Conservation (phyloP, 2,797 vertebrate species). For the Potorous gilbertii region DNA sequence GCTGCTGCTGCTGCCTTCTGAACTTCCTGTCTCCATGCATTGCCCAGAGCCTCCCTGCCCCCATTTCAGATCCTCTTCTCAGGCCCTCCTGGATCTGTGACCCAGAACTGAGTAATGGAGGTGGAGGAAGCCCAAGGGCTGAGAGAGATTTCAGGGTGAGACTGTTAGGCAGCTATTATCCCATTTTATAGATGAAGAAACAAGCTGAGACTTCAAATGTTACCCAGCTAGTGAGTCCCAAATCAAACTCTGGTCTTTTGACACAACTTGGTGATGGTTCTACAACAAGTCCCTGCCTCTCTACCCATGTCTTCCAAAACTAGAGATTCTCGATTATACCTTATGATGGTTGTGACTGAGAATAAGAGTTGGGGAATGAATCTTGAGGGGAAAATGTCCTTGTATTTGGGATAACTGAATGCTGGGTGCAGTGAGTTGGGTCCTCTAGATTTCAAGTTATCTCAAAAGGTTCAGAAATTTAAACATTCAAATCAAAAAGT, state of each 20-base stretch:
- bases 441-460: background rate
- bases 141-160: background rate
- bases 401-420: background rate
- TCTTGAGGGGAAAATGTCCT: background rate
- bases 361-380: background rate
- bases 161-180: background rate
- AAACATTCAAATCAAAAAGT: background rate
- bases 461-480: background rate
- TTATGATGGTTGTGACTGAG: background rate
- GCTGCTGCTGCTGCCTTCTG: background rate
- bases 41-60: background rate
- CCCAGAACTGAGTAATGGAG: background rate
- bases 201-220: background rate
- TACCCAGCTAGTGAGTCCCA: background rate
- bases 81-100: background rate
- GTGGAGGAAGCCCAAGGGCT: background rate
- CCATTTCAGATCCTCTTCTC: background rate
- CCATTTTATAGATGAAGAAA: background rate
- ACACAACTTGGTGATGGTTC: background rate
- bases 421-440: background rate
- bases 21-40: background rate
- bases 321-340: background rate
- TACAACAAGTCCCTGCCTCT: background rate
- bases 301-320: background rate
- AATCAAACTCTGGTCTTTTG: background rate